Evolutionary conservation across 37 sponge, comb jelly and placozoan species (phyloP).

Genomic region (Beroe ovata): DNA sequence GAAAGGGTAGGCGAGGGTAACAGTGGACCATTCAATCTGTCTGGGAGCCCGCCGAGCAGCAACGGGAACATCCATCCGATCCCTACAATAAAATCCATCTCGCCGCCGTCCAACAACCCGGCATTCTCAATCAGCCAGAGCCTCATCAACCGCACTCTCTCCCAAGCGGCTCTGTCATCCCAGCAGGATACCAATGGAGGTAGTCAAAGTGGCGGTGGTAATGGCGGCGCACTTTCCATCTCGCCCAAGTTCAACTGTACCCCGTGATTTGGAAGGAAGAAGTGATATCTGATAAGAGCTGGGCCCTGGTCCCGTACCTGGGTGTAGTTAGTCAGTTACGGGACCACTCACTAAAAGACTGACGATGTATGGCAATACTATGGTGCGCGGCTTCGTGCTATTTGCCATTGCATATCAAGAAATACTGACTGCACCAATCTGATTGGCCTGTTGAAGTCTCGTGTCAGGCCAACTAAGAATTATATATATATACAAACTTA

Average conservation of each 20-base stretch:
- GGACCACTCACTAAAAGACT: not conserved
- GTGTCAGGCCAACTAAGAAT: not conserved
- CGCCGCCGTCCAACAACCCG: not conserved
- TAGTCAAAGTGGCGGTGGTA: too few relatives aligned
- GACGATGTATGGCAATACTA: not conserved
- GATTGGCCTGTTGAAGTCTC: not conserved
- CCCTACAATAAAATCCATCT: slow-evolving; percentile 27
- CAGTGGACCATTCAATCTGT: not conserved
- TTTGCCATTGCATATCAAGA: not conserved
- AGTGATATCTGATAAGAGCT: not conserved
- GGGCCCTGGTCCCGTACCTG: not conserved
- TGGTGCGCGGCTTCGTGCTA: not conserved
- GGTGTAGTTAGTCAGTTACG: too few relatives aligned
- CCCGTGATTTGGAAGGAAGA: not conserved
- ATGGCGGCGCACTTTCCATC: not conserved
- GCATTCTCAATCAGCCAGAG: slow-evolving; percentile 57
- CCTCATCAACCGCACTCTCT: slow-evolving; percentile 55
- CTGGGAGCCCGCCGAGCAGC: slow-evolving; percentile 5
- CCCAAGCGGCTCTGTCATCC: slow-evolving; percentile 1
- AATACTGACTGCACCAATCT: not conserved
- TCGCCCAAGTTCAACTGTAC: not conserved
- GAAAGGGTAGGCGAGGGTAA: not conserved
- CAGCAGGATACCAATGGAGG: not conserved
- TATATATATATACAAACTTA: too few relatives aligned
- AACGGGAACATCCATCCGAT: not conserved